Evolutionary conservation across 2,113 vertebrate genomes (phyloP).

Genomic region (Podarcis muralis): DNA sequence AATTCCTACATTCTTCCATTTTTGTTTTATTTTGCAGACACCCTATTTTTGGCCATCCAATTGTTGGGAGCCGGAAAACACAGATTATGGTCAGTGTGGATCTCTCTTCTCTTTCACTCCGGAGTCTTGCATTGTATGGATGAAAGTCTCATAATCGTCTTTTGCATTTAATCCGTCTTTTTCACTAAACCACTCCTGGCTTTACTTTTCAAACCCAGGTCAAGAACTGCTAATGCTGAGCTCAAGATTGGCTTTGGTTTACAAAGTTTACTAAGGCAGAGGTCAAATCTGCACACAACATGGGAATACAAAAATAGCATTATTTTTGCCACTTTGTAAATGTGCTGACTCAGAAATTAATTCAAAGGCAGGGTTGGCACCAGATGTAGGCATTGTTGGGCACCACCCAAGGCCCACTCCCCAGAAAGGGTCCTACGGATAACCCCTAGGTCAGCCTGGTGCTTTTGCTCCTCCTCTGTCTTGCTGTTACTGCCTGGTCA

Average conservation of each 20-base stretch:
- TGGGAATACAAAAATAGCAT: not conserved
- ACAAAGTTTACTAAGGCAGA: conserved; percentile 36
- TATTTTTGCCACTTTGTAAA: conserved; percentile 8
- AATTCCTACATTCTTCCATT: conserved; percentile 37
- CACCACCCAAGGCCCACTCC: not conserved
- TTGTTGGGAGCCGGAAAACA: conserved; percentile 99
- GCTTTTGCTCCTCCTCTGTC: not conserved
- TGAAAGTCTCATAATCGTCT: conserved; percentile 27
- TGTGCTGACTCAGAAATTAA: conserved; percentile 2
- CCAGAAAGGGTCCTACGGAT: not conserved
- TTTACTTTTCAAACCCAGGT: conserved; percentile 27
- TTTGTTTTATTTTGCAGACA: conserved; percentile 79
- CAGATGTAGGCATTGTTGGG: not conserved
- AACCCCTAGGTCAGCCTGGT: no score
- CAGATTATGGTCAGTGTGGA: conserved; percentile 91
- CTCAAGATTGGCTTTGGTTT: conserved; percentile 33
- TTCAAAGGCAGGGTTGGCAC: not conserved
- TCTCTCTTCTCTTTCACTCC: conserved; percentile 51
- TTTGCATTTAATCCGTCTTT: conserved; percentile 42
- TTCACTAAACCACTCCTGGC: conserved; percentile 30
- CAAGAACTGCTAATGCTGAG: conserved; percentile 48
- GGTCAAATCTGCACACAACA: conserved; percentile 11
- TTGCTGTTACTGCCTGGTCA: not conserved
- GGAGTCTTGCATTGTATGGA: conserved; percentile 32
- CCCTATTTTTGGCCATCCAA: conserved; percentile 99